phyloP scores from a whole-genome alignment of 2,113 vertebrate genomes.

The Oncorhynchus gorbuscha region DNA sequence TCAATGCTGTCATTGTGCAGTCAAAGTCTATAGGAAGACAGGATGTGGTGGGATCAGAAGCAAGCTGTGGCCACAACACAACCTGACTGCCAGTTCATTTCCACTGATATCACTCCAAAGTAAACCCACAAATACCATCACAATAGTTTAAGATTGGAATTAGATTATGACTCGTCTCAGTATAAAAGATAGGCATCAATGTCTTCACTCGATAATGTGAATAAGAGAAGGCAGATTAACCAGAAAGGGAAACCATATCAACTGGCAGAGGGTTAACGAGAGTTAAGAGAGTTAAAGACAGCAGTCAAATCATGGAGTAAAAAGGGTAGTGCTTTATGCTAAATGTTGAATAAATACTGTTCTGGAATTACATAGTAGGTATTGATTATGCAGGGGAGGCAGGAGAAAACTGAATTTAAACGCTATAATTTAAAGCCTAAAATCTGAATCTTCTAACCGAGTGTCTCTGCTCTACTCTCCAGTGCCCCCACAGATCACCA shows the following conservation, averaged over 20 bases:
- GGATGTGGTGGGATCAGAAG: constrained; percentile 40
- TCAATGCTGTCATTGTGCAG: constrained; percentile 13
- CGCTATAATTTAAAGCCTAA: background rate
- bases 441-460: constrained; percentile 7
- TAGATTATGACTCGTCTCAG: constrained; percentile 23
- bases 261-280: constrained; percentile 42
- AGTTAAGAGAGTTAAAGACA: background rate
- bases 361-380: background rate
- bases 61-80: constrained; percentile 21
- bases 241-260: constrained; percentile 25
- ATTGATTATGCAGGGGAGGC: background rate
- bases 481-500: constrained; percentile 93
- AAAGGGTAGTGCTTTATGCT: background rate
- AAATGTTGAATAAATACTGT: constrained; percentile 3
- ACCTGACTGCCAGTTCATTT: constrained; percentile 23
- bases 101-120: constrained; percentile 17
- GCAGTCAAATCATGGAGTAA: constrained; percentile 19
- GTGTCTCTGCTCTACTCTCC: constrained; percentile 46
- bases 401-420: background rate
- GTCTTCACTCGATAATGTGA: constrained; percentile 39
- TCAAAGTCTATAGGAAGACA: constrained; percentile 11
- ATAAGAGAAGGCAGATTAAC: constrained; percentile 23
- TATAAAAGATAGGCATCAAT: constrained; percentile 24
- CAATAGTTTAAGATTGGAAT: constrained; percentile 1
- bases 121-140: constrained; percentile 57